Evolutionary conservation across 1,140 invertebrate species (phyloP), one percentile per base, ranked within the genome.

Genomic region (Lordiphosa collinella): DNA sequence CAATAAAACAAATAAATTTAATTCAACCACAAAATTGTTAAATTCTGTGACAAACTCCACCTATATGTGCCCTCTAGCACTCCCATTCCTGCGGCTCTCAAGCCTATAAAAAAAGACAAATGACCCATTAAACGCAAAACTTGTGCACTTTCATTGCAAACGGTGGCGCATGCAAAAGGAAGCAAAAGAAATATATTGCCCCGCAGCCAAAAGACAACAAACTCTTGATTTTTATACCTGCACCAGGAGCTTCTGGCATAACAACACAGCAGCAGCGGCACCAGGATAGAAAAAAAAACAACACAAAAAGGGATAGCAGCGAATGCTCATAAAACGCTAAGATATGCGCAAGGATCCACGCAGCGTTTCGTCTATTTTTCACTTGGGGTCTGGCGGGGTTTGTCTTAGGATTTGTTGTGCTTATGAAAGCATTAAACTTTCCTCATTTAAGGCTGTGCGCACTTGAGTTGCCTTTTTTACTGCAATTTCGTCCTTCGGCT

Each of bases 401-500:
- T 84, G 72, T 73, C 80, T 82, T 78, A 72, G 76, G 76, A 82
- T 84, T 82, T 82, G 78, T 82, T 82, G 78, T 82, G 78, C 78
- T 82, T 82, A 82, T 82, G 78, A 82, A 82, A 78, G 78, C 79
- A 84, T 84, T 84, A 84, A 84, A 84, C 78, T 84, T 84, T 84
- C 78, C 78, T 84, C 78, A 84, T 84, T 84, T 84, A 78, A 84
- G 78, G 67, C 60, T 63, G 57, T 64, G 59, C 76, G 78, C 78
- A 82, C 76, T 82, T 84, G 61, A 82, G 78, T 75, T 82, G 76
- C 62, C 76, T 71, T 80, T 82, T 82, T 82, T 82, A 82, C 78
- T 82, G 76, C 76, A 82, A 82, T 82, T 82, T 76, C 44, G 76
- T 69, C 59, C 66, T 66, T 66, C 52, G 65, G 43, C 70, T 51